Percentiles rank a stretch among this genome's conserved stretches.
Conservation (phyloP, 2,888 invertebrate genomes). For the Andrena trimmerana region DNA sequence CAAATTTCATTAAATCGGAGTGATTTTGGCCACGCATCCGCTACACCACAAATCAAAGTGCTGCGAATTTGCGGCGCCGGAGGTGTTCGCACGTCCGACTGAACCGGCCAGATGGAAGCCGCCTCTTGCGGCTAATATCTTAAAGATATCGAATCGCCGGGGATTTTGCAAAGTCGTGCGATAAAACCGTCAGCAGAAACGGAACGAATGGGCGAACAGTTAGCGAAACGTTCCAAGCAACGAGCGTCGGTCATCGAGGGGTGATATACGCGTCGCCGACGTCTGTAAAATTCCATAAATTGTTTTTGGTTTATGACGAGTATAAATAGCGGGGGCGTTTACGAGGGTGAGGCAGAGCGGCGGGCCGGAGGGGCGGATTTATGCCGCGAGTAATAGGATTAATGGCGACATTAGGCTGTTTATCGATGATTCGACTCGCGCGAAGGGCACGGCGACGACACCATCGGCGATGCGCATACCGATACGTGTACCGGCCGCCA, state of each 20-base stretch:
- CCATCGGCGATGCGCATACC: constrained; percentile 13
- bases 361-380: constrained; percentile 66
- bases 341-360: constrained; percentile 23
- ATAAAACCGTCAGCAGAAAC: constrained; percentile 47
- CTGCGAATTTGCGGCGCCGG: background rate
- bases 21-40: background rate
- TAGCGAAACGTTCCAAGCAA: constrained; percentile 56
- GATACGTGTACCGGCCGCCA: constrained; percentile 16
- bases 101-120: background rate
- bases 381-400: constrained; percentile 73
- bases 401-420: constrained; percentile 75
- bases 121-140: constrained; percentile 5
- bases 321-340: constrained; percentile 67
- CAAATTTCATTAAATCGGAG: background rate
- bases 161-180: constrained; percentile 33
- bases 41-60: background rate
- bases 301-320: constrained; percentile 66
- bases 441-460: constrained; percentile 29
- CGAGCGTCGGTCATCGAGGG: constrained; percentile 23
- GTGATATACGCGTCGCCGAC: constrained; percentile 59
- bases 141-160: constrained; percentile 19
- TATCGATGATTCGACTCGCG: constrained; percentile 64
- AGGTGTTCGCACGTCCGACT: background rate
- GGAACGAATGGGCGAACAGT: constrained; percentile 57
- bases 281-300: constrained; percentile 74